Evolutionary conservation across 2,797 vertebrate species (phyloP), one percentile per base, ranked within the genome.

Genomic region (Coregonus sp.): DNA sequence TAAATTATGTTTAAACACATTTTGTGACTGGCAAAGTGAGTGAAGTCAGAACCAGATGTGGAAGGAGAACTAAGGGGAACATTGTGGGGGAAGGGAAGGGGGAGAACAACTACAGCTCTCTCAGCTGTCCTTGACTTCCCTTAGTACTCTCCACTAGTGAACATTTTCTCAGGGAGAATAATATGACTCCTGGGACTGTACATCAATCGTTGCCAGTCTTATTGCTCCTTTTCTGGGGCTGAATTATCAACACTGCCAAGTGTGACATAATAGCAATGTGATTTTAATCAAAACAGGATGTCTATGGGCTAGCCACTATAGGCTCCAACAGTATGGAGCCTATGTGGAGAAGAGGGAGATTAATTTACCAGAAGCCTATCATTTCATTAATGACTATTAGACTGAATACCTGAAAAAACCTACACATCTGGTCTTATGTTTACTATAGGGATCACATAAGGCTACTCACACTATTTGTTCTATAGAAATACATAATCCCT

Each of bases 251-350:
- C 74, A 72, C 77, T 81, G 93, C 93, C 93, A 93, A 94, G 84
- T 80, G 86, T 94, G 93, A 94, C 90, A 90, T 92, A 93, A 92
- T 81, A 83, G 82, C 86, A 89, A 90, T 90, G 91, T 81, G 89
- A 94, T 93, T 93, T 94, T 94, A 94, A 94, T 94, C 88, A 91
- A 91, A 94, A 92, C 93, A 93, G 88, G 87, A 86, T 90, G 90
- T 90, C 86, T 59, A 81, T 69, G 4, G 78, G 40, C 54, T 77
- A 7, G 80, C 35, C 51, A 78, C 84, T 84, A 76, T 88, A 90
- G 61, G 80, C 89, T 91, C 83, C 86, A 83, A 87, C 85, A 89
- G 73, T 71, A 82, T 47, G 67, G 37, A 66, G 33, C 66, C 11
- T 82, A 87, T 78, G 80, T 78, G 86, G 72, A 75, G 80, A 84